Percentiles rank a stretch among this genome's conserved stretches.
Conservation (phyloP, 2,113 vertebrate species). For the Rhipidura dahli region DNA sequence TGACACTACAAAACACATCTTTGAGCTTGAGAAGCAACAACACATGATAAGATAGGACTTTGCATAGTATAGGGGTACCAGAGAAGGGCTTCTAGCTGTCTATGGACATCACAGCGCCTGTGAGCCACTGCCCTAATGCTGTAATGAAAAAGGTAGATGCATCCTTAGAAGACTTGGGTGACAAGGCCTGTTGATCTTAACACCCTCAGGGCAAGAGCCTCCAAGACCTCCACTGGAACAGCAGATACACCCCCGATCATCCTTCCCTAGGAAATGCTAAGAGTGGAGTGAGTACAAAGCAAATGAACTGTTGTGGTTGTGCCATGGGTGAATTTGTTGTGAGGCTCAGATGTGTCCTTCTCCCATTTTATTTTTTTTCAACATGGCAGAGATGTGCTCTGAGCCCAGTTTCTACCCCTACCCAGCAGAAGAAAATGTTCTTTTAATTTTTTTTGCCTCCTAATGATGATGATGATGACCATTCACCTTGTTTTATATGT, state of each 20-base stretch:
- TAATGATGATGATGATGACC: not conserved
- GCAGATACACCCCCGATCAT: not conserved
- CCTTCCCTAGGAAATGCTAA: not conserved
- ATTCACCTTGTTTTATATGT: not conserved
- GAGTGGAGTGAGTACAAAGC: not conserved
- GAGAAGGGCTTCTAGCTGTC: not conserved
- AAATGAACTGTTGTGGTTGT: not conserved
- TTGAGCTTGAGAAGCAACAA: not conserved
- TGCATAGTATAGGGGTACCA: not conserved
- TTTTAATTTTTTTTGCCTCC: not conserved
- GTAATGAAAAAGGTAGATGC: not conserved
- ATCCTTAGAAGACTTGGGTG: not conserved
- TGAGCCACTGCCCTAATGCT: not conserved
- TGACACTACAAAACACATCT: not conserved
- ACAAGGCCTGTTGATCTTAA: not conserved
- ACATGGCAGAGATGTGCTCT: not conserved
- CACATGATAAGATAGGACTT: not conserved
- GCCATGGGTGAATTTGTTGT: not conserved
- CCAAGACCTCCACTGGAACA: not conserved
- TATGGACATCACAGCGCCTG: not conserved
- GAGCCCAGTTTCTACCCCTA: not conserved
- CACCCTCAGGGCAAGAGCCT: not conserved
- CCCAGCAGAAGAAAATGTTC: not conserved
- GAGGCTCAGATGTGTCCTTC: not conserved
- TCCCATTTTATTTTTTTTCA: not conserved